A percentile compares a stretch with the other conserved stretches of the same genome.
Evolutionary conservation across 2,888 invertebrate species (phyloP).

Genomic region (Drosophila paracracens): DNA sequence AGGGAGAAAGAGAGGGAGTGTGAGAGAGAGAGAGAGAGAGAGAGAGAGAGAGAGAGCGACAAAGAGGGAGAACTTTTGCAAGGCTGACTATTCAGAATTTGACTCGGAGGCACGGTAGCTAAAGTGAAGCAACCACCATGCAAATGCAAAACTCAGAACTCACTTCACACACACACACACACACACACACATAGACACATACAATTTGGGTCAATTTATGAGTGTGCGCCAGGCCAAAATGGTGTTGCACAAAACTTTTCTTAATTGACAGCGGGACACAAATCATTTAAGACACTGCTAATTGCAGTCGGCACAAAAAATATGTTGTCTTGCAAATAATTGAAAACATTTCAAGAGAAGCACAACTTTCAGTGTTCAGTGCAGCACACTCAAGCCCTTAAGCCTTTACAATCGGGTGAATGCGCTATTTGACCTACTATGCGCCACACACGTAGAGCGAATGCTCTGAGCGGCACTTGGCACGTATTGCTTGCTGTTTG

Average conservation of each 20-base stretch:
- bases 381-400: constrained; percentile 16
- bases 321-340: constrained; percentile 44
- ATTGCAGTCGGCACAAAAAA: constrained; percentile 42
- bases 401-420: constrained; percentile 58
- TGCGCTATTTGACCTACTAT: constrained; percentile 74
- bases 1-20: neutral
- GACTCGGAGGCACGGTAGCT: constrained; percentile 34
- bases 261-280: constrained; percentile 29
- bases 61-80: neutral
- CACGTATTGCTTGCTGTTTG: constrained; percentile 12
- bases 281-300: constrained; percentile 46
- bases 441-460: neutral
- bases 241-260: neutral
- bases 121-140: constrained; percentile 4
- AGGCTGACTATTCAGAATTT: constrained; percentile 13
- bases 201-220: constrained; percentile 35
- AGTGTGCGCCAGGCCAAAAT: neutral
- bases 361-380: constrained; percentile 13
- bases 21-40: neutral
- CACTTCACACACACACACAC: constrained; percentile 22
- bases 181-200: neutral
- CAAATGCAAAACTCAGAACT: constrained; percentile 27
- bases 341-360: constrained; percentile 35
- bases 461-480: constrained; percentile 8
- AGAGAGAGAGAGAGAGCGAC: neutral